Percentiles rank a stretch among this genome's conserved stretches.
Conservation (phyloP, 2,113 vertebrate species). For the Potamarius usumacintae region DNA sequence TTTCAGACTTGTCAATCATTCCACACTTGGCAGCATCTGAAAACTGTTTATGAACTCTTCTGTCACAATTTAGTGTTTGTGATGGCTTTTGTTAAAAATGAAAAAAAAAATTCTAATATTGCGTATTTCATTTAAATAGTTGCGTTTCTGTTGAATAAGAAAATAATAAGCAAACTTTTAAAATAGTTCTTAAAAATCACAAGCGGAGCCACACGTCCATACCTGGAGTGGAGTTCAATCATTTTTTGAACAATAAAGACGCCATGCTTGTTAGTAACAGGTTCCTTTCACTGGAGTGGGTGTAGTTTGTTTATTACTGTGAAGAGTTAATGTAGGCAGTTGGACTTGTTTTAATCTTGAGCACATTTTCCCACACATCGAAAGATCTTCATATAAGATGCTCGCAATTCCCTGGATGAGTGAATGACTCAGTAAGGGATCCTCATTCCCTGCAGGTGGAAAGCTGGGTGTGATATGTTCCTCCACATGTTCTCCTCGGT, state of each 20-base stretch:
- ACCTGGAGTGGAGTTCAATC: not conserved
- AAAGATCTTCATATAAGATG: not conserved
- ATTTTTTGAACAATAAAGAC: not conserved
- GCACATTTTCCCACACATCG: not conserved
- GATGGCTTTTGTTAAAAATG: not conserved
- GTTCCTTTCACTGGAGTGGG: not conserved
- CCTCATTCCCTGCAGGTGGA: conserved; percentile 9
- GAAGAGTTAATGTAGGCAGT: not conserved
- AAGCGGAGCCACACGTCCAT: not conserved
- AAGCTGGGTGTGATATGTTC: conserved; percentile 34
- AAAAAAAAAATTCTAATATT: not conserved
- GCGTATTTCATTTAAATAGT: not conserved
- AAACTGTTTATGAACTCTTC: not conserved
- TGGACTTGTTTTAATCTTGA: not conserved
- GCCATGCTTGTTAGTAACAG: not conserved
- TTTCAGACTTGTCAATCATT: not conserved
- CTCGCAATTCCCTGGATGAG: not conserved
- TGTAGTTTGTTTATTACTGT: not conserved
- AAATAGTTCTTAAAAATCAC: not conserved
- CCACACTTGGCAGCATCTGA: not conserved
- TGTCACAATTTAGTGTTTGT: not conserved
- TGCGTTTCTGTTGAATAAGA: not conserved
- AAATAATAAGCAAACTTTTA: not conserved
- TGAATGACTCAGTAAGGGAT: not conserved
- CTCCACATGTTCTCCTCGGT: conserved; percentile 32